These are phyloP conservation scores for Hemichromis elongatus DNA, from an alignment of 2,113 vertebrate genomes.

Conservation along the genomic window DNA sequence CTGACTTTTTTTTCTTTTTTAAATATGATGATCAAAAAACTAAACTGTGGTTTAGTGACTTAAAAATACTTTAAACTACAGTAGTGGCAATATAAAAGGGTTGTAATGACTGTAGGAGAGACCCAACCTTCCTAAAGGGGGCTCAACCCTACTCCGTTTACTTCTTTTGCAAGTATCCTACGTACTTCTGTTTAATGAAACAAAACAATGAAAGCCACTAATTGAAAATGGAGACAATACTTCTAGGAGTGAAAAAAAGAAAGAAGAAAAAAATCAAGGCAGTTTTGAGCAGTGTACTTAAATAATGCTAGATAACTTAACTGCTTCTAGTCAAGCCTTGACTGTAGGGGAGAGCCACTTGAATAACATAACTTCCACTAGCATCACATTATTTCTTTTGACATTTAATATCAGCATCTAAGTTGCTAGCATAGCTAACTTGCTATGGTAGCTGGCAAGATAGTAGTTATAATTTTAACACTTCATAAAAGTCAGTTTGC, in stretches of 20 bases:
- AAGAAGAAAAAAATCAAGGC: neutral
- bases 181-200: neutral
- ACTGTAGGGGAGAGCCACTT: fast-evolving
- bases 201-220: neutral
- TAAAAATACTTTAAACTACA: neutral
- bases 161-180: neutral
- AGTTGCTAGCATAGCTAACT: neutral
- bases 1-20: fast-evolving
- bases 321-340: neutral
- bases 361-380: neutral
- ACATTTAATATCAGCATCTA: neutral
- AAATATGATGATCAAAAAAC: neutral
- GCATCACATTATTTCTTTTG: neutral
- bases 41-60: fast-evolving
- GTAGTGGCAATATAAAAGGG: neutral
- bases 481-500: neutral
- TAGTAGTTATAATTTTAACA: neutral
- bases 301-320: neutral
- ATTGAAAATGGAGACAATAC: neutral
- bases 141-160: neutral
- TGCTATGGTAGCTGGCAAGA: neutral
- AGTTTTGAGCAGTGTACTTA: no score
- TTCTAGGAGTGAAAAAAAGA: neutral
- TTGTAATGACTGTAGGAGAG: neutral
- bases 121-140: neutral